phyloP scores from a whole-genome alignment of 2,888 invertebrate genomes.

The Drosophila sordidula region DNA sequence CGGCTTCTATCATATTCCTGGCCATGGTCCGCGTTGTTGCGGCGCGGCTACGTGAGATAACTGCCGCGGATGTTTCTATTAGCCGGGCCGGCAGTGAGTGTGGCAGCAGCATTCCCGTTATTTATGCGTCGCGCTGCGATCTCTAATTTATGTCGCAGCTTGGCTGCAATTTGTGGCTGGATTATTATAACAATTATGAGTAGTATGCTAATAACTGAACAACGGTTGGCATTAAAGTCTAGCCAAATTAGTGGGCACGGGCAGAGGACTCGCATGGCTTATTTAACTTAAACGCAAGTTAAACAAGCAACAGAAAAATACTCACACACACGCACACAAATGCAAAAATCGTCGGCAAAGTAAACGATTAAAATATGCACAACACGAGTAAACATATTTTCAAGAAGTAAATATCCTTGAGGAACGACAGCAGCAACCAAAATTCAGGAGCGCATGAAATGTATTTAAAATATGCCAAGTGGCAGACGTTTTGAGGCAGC shows the following conservation, averaged over 20 bases:
- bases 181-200: conserved; percentile 51
- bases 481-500: conserved; percentile 64
- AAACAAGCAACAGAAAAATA: conserved; percentile 54
- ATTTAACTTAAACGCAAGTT: conserved; percentile 75
- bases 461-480: conserved; percentile 83
- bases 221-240: conserved; percentile 42
- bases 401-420: conserved; percentile 84
- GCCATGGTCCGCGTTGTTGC: conserved; percentile 29
- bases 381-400: conserved; percentile 84
- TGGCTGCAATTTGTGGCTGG: conserved; percentile 59
- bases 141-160: conserved; percentile 58
- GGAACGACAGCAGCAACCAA: conserved; percentile 58
- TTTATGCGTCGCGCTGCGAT: conserved; percentile 54
- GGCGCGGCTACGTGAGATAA: conserved; percentile 57
- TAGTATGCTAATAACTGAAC: conserved; percentile 47
- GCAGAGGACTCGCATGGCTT: conserved; percentile 59
- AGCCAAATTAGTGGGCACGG: conserved; percentile 24
- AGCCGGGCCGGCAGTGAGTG: conserved; percentile 29
- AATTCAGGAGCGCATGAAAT: conserved; percentile 82
- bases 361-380: conserved; percentile 85
- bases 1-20: conserved; percentile 45
- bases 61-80: conserved; percentile 63
- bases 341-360: conserved; percentile 70
- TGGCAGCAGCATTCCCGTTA: conserved; percentile 39
- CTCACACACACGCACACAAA: conserved; percentile 17